Conservation (phyloP, 2,113 vertebrate genomes). For the Prionailurus viverrinus region DNA sequence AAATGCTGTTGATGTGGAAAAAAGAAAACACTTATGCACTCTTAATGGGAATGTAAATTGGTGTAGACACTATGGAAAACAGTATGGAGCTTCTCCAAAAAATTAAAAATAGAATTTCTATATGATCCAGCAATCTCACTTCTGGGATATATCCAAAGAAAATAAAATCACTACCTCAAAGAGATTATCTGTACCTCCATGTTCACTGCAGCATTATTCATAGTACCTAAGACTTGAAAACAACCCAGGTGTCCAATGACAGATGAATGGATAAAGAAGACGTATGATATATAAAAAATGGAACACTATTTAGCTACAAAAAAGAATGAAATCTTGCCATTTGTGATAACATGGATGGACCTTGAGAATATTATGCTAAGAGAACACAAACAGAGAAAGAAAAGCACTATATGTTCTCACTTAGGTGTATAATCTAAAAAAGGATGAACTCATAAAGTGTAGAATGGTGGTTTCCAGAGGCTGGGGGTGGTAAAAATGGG, state of each 20-base stretch:
- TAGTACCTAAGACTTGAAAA: neutral
- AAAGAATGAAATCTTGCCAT: neutral
- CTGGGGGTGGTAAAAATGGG: neutral
- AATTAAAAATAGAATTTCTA: neutral
- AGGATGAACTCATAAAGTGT: neutral
- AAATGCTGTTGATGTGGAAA: neutral
- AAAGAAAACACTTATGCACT: neutral
- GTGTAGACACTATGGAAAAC: neutral
- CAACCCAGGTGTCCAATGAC: neutral
- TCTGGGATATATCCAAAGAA: neutral
- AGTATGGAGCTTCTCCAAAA: neutral
- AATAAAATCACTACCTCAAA: neutral
- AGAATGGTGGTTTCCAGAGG: neutral
- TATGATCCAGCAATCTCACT: neutral
- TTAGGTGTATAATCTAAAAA: neutral
- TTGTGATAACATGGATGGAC: neutral
- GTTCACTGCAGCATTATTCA: neutral
- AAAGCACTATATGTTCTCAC: neutral
- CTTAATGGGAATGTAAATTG: neutral
- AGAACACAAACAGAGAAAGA: neutral
- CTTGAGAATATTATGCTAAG: neutral
- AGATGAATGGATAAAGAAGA: neutral
- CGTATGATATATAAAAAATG: neutral
- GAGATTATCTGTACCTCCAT: neutral
- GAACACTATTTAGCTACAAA: neutral